Base-by-base conservation (phyloP, 2,888 invertebrate genomes). In the Lathronympha strigana region DNA sequence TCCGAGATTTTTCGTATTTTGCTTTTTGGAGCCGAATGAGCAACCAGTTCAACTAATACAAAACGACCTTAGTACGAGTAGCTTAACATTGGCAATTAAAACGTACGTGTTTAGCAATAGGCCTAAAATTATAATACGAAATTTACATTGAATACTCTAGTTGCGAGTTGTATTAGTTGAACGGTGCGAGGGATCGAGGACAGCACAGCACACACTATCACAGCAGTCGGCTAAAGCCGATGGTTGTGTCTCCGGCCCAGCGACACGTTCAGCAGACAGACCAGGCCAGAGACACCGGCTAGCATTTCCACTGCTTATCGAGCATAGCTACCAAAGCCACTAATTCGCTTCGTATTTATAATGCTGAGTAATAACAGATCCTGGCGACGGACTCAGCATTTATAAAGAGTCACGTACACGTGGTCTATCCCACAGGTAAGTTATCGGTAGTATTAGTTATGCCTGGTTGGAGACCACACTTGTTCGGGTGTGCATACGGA, bases 161-260 rank as follows among this genome's bases (percentile, higher is more conserved):
- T 58, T 21, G 49, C 66, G 70, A 69, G 72, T 73, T 78, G 77
- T 76, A 76, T 80, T 76, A 73, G 72, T 81, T 80, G 75, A 80
- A 78, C 79, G 74, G 77, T 77, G 76, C 77, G 71, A 69, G 79
- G 85, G 80, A 73, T 79, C 73, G 82, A 82, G 84, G 85, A 80
- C 83, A 82, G 85, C 89, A 89, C 90, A 90, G 90, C 90, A 83
- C 88, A 83, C 81, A 85, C 84, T 91, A 92, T 92, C 92, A 92
- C 92, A 92, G 90, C 88, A 82, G 75, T 81, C 84, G 85, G 85
- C 81, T 69, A 63, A 69, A 71, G 80, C 87, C 87, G 80, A 79
- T 67, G 55, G 67, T 70, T 69, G 77, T 72, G 80, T 71, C 80
- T 74, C 83, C 74, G 74, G 72, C 73, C 75, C 64, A 69, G 73